Evolutionary conservation across 2,113 vertebrate genomes (phyloP), one percentile per base, ranked within the genome.

Genomic region (Lepus americanus): DNA sequence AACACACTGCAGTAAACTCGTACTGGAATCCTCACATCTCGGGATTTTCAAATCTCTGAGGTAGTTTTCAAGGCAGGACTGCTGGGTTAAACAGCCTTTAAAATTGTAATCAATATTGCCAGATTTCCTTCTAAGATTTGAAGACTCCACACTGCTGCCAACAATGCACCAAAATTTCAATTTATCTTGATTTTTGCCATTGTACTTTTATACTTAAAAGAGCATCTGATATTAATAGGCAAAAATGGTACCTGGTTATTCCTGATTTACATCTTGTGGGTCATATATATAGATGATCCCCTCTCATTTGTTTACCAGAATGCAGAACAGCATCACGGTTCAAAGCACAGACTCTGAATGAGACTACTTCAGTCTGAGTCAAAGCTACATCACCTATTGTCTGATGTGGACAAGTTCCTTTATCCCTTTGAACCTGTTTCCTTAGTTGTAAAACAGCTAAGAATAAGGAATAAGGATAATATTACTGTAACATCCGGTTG

Each of bases 401-500:
- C 33, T 79, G 72, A 93, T 84, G 36, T 39, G 13, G 72, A 39
- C 83, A 92, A 94, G 80, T 95, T 94, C 92, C 53, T 96, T 84
- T 39, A 91, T 93, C 39, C 19, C 12, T 89, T 81, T 84, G 78
- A 92, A 53, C 79, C 53, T 53, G 51, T 77, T 83, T 96, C 22
- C 27, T 69, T 89, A 61, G 55, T 61, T 92, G 9, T 86, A 74
- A 89, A 92, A 69, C 20, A 87, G n/a, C 7, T 44, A 44, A 44
- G 44, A 44, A 44, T 44, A 44, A 44, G 44, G 44, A 44, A 44
- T 44, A 44, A 44, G n/a, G 51, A 64, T 64, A 87, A 74, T 72
- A 84, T 79, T 73, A 84, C 31, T 92, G 5, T 59, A 19, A 81
- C n/a, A 55, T 20, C 89, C 72, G 77, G 33, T 51, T 89, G 27